phyloP scores from a whole-genome alignment of 1,140 invertebrate genomes.

The Camponotus vicinus region DNA sequence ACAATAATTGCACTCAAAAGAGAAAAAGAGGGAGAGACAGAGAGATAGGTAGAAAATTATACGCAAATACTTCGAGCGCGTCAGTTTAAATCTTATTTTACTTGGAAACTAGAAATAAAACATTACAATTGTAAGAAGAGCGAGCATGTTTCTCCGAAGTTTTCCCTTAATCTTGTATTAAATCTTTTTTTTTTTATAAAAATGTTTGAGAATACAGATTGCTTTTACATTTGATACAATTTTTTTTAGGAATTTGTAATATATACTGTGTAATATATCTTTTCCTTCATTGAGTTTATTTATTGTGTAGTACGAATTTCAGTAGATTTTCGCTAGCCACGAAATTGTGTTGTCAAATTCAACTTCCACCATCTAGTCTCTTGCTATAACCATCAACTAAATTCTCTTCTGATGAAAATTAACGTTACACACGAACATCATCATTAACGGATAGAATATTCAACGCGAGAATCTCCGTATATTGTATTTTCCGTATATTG shows the following conservation, averaged over 20 bases:
- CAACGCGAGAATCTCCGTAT: background rate
- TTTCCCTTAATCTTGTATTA: background rate
- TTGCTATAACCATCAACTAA: constrained; percentile 4
- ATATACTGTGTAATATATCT: background rate
- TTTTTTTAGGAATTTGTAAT: background rate
- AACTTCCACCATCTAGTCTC: background rate
- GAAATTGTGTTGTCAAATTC: background rate
- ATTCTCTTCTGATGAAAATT: constrained; percentile 7
- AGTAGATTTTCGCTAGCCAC: background rate
- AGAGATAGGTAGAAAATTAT: background rate
- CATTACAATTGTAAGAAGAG: background rate
- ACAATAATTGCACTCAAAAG: constrained; percentile 33
- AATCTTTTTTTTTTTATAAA: background rate
- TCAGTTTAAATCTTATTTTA: constrained; percentile 18
- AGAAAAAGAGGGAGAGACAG: no score
- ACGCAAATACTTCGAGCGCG: constrained; percentile 11
- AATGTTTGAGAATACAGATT: background rate
- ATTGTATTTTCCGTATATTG: constrained; percentile 25
- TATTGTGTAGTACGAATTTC: background rate
- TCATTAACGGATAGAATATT: constrained; percentile 11
- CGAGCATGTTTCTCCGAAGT: background rate
- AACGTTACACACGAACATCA: background rate
- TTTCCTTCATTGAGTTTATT: background rate
- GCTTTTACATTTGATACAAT: background rate
- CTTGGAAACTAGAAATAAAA: constrained; percentile 7